Conservation (phyloP, 2,888 invertebrate species). For the Beris chalybata region DNA sequence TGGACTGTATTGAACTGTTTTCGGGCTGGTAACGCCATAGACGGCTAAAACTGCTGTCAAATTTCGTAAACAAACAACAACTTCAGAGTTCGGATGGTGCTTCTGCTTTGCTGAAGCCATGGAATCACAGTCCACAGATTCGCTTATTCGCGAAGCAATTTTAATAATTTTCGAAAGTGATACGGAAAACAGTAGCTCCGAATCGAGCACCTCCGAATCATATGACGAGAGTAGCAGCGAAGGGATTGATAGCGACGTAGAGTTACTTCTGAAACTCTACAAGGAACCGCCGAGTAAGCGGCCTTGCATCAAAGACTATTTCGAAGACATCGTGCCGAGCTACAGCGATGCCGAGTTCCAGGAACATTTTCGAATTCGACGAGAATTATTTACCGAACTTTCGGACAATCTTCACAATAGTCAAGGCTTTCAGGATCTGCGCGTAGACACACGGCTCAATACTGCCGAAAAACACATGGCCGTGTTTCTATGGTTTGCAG, state of each 20-base stretch:
- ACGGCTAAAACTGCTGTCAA: too few species aligned
- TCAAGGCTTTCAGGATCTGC: not conserved
- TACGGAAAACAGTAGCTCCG: not conserved
- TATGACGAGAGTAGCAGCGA: not conserved
- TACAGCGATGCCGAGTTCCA: not conserved
- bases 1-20: too few species aligned
- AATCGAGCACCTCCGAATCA: not conserved
- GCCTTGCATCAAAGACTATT: not conserved
- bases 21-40: too few species aligned
- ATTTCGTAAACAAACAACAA: too few species aligned
- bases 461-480: slow-evolving; percentile 4
- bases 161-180: too few species aligned
- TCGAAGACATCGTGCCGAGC: not conserved
- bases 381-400: not conserved
- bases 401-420: not conserved
- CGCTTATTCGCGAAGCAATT: too few species aligned
- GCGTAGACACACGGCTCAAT: not conserved
- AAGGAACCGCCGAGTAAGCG: not conserved
- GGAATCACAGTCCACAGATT: too few species aligned
- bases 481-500: slow-evolving; percentile 5
- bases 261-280: not conserved
- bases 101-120: too few species aligned
- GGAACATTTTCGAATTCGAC: not conserved
- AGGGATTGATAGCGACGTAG: not conserved
- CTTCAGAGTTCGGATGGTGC: too few species aligned